Conservation (phyloP, 2,888 invertebrate species). For the Enchytraeus crypticus region DNA sequence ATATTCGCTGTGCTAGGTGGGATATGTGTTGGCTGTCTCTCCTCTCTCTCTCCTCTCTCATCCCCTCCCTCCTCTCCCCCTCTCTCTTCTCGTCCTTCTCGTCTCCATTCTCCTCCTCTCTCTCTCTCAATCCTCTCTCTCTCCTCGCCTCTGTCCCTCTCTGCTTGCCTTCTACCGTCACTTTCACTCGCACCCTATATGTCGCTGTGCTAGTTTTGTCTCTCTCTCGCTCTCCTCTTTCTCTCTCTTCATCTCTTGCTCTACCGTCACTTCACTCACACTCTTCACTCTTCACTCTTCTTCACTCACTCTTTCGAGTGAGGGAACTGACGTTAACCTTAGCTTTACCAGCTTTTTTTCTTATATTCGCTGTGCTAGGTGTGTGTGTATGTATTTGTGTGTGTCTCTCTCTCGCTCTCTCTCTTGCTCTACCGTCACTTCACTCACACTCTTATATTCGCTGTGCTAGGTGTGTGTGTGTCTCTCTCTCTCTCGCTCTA, state of each 20-base stretch:
- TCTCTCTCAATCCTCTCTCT: conserved; percentile 70
- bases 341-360: too few species aligned
- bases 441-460: conserved; percentile 83
- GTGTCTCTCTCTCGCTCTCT: too few species aligned
- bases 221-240: too few species aligned
- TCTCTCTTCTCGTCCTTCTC: too few species aligned
- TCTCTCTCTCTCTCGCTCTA: too few species aligned
- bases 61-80: too few species aligned
- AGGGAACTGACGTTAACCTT: too few species aligned
- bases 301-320: background rate
- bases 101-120: background rate
- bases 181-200: conserved; percentile 82
- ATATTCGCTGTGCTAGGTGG: conserved; percentile 71
- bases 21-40: too few species aligned
- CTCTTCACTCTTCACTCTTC: background rate
- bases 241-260: too few species aligned
- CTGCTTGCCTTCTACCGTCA: conserved; percentile 85
- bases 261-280: background rate
- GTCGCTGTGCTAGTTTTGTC: too few species aligned
- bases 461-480: conserved; percentile 59
- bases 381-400: conserved; percentile 28
- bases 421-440: conserved; percentile 85
- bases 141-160: too few species aligned
- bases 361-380: conserved; percentile 66
- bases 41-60: too few species aligned